Conservation (phyloP, 2,888 invertebrate species). For the Hemaris fuciformis region DNA sequence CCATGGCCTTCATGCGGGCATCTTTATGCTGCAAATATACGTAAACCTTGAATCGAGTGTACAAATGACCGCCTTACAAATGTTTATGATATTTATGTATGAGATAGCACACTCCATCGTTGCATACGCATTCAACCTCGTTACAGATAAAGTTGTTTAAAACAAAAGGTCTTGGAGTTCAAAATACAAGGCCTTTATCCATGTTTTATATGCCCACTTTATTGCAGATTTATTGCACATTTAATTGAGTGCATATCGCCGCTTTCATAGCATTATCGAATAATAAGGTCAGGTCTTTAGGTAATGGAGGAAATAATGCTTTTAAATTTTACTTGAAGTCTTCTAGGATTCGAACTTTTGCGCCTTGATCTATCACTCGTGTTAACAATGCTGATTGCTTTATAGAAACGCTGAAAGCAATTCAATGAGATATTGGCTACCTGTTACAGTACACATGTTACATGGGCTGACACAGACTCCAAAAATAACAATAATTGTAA, state of each 20-base stretch:
- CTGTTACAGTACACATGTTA: no score
- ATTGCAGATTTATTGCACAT: background rate
- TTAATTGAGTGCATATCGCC: background rate
- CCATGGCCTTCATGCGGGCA: background rate
- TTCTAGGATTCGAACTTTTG: no score
- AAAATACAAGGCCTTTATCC: constrained; percentile 11
- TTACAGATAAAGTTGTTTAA: constrained; percentile 22
- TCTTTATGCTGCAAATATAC: background rate
- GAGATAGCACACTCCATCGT: constrained; percentile 19
- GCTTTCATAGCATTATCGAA: background rate
- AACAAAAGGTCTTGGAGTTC: constrained; percentile 3
- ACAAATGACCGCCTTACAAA: constrained; percentile 26
- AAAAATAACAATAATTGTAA: no score
- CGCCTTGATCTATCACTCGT: no score
- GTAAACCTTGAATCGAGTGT: constrained; percentile 2
- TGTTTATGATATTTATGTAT: constrained; percentile 16
- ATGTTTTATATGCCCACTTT: constrained; percentile 17
- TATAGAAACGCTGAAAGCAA: no score
- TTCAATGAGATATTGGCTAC: no score
- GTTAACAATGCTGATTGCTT: no score
- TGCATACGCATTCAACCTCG: constrained; percentile 28
- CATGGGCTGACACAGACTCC: no score
- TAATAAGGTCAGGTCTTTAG: background rate
- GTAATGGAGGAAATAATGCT: no score
- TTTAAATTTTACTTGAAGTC: no score